Evolutionary conservation across 2,113 vertebrate genomes (phyloP).

Genomic region (Merops nubicus): DNA sequence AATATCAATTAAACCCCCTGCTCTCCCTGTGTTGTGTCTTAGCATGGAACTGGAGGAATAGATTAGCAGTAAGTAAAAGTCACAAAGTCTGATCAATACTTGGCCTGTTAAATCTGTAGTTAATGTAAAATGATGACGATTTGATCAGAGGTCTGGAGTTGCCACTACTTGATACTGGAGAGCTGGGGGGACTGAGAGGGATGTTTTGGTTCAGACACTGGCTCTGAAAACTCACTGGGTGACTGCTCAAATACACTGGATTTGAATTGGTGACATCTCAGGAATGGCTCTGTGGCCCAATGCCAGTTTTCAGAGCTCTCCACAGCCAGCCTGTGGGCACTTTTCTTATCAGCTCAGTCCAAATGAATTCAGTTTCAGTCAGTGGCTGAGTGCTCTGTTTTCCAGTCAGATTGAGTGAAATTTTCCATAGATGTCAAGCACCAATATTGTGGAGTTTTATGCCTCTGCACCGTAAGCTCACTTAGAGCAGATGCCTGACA

Average conservation of each 20-base stretch:
- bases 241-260: background rate
- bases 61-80: background rate
- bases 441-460: slow-evolving; percentile 21
- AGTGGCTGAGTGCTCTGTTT: background rate
- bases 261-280: background rate
- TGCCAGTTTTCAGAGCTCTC: background rate
- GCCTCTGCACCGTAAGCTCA: background rate
- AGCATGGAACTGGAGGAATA: background rate
- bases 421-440: background rate
- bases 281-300: background rate
- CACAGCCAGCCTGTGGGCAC: background rate
- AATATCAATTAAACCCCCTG: background rate
- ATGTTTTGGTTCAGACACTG: background rate
- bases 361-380: background rate
- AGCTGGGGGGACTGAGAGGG: background rate
- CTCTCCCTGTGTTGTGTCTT: background rate
- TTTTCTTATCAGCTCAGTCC: background rate
- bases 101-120: background rate
- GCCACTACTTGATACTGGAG: background rate
- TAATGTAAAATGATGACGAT: background rate
- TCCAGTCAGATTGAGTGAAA: background rate
- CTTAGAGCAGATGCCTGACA: background rate
- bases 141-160: background rate
- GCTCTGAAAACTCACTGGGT: background rate
- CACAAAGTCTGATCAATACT: background rate